Base-by-base conservation (phyloP, 2,113 vertebrate species). In the Puma concolor region DNA sequence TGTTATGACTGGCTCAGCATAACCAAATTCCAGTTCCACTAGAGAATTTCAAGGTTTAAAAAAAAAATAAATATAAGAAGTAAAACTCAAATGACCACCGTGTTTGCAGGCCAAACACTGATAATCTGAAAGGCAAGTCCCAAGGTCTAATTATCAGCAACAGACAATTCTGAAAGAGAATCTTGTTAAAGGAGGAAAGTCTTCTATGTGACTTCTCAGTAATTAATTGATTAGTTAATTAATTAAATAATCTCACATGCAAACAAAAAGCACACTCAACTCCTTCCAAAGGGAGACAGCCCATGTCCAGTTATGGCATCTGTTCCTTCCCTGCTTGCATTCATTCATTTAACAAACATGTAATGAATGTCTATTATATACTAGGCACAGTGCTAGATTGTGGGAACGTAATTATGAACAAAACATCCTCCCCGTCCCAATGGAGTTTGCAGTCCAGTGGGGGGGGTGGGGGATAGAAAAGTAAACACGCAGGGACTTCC, bases 1-100 rank as follows among this genome's bases (percentile, higher is more conserved):
- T 84, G 16, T 94, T 72, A 60, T 15, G 92, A 69, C 14, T 66
- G 84, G 38, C 31, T 96, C 64, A 85, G n/a, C 36, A 85, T 92
- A 93, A 94, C 63, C 71, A 96, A 97, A 94, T 95, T 96, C 52
- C 7, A 86, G 38, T 93, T 98, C 88, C 69, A 31, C 15, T 52
- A 44, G 66, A 85, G 21, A 86, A 15, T 85, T 80, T 66, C 44
- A 88, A 86, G 36, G 27, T 77, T 89, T 88, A 72, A 81, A 86
- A 54, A 91, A 41, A 9, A 12, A 80, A 72, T 50, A 88, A 69
- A n/a, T 83, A 23, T 23, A 60, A 50, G 4, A 64, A 85, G 41
- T 50, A 88, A 91, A 93, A 74, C 48, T 84, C 52, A 95, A 84
- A 95, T 81, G 48, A 64, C 41, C 4, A 79, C 71, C 81, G n/a